Base-by-base conservation (phyloP, 2,888 invertebrate species). In the Onchidella celtica region DNA sequence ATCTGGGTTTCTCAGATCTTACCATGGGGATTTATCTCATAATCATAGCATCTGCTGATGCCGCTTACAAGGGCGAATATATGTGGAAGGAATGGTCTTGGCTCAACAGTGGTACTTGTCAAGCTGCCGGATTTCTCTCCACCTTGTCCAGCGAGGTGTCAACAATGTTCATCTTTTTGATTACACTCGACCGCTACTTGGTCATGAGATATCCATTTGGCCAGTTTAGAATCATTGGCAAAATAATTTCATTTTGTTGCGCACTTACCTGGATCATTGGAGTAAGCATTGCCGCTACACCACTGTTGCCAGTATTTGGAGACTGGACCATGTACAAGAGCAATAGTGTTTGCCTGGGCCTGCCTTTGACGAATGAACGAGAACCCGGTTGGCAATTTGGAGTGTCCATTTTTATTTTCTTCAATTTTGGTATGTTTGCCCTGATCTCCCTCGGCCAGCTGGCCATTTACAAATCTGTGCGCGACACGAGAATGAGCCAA, bases 111-210 rank as follows among this genome's bases (percentile, higher is more conserved):
- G 21, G 34, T 3, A 63, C 75, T 14, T 89, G 89, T 68, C 80
- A 84, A 57, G 2, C 87, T 29, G 85, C 89, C 9, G 89, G 89
- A n/a, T 77, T 85, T 34, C 47, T 87, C 17, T 82, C 88, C 3
- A 86, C 87, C 0, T 17, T 88, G 32, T 95, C 95, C 79, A 95
- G 95, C 82, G 95, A 95, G 90, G 95, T 95, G 2, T 95, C 95
- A 0, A 95, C 95, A 0, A 89, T 95, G 83, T 94, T 95, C 75
- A 92, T 95, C 21, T 94, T 95, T 0, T 87, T 95, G 82, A 95
- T 95, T 79, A 95, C 95, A 0, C 94, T 95, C 93, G 95, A 95
- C 90, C 94, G 95, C 17, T 94, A 95, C 86, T 93, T 95, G 85
- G 95, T 95, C 0, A 95, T 95, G 36, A 94, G 95, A 27, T 93